A percentile compares a stretch with the other conserved stretches of the same genome.
These are phyloP conservation scores for Amorpha juglandis DNA, from an alignment of 2,888 invertebrate species.

Conservation along the genomic window DNA sequence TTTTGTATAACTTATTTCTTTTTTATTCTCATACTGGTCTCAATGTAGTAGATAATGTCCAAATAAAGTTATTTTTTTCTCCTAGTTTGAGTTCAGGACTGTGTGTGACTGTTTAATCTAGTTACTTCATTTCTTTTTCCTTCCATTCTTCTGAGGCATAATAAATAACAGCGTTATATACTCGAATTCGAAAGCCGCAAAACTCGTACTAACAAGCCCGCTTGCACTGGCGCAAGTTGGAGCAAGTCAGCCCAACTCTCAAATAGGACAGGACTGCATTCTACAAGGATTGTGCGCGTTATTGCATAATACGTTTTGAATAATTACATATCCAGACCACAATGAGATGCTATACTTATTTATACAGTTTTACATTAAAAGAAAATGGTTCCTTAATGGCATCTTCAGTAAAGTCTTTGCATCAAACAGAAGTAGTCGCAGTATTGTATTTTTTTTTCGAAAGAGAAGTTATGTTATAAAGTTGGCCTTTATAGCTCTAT, in stretches of 20 bases:
- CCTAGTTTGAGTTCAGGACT: too few relatives aligned
- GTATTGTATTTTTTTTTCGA: too few relatives aligned
- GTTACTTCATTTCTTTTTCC: too few relatives aligned
- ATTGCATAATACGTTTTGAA: constrained; percentile 16
- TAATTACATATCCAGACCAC: constrained; percentile 4
- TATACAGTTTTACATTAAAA: neutral
- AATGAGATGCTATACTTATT: constrained; percentile 1
- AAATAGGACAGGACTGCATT: constrained; percentile 55
- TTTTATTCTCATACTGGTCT: too few relatives aligned
- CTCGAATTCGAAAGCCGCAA: constrained; percentile 52
- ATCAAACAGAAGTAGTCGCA: too few relatives aligned
- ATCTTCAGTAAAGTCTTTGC: too few relatives aligned
- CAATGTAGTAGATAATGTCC: too few relatives aligned
- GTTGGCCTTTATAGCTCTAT: too few relatives aligned
- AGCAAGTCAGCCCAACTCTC: constrained; percentile 62
- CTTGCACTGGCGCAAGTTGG: constrained; percentile 60
- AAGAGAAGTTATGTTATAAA: too few relatives aligned
- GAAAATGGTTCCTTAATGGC: neutral
- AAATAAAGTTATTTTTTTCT: too few relatives aligned
- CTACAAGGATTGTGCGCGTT: constrained; percentile 51
- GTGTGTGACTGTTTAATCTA: too few relatives aligned
- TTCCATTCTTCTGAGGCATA: neutral
- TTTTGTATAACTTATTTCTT: too few relatives aligned
- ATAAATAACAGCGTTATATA: neutral
- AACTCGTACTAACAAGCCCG: constrained; percentile 76